Conservation (phyloP, 92 coral and sea anemone genomes). For the Epizoanthus fatuus region DNA sequence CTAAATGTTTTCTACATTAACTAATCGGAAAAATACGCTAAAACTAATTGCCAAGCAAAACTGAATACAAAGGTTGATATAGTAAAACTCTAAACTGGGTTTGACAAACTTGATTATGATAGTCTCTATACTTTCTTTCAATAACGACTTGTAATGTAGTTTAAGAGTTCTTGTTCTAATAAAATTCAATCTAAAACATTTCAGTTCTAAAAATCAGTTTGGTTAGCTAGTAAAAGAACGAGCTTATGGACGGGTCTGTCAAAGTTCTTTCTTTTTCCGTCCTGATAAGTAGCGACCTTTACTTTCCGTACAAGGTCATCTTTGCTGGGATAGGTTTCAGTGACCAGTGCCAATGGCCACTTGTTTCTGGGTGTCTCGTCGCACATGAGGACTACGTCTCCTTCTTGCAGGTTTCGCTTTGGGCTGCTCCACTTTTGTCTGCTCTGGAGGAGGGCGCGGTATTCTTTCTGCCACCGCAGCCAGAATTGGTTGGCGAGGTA, state of each 20-base stretch:
- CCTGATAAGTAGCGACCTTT: slow-evolving; percentile 8
- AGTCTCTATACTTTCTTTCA: too few relatives aligned
- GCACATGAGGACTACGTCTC: slow-evolving; percentile 23
- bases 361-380: slow-evolving; percentile 14
- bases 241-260: slow-evolving; percentile 16
- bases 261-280: slow-evolving; percentile 15
- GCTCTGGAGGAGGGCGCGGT: slow-evolving; percentile 1
- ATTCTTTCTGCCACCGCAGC: slow-evolving; percentile 7
- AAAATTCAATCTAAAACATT: background rate
- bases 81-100: too few relatives aligned
- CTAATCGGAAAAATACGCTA: too few relatives aligned
- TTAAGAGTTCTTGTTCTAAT: too few relatives aligned
- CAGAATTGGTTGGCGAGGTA: slow-evolving; percentile 20
- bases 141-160: too few relatives aligned
- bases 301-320: slow-evolving; percentile 8
- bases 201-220: slow-evolving; percentile 11
- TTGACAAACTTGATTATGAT: too few relatives aligned
- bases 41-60: too few relatives aligned
- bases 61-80: too few relatives aligned
- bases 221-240: slow-evolving; percentile 4
- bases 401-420: slow-evolving; percentile 12
- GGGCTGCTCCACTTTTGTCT: background rate
- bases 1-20: too few relatives aligned
- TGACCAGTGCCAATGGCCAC: slow-evolving; percentile 13
- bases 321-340: slow-evolving; percentile 6